Conservation (phyloP, 2,113 vertebrate species). For the Nestor notabilis region DNA sequence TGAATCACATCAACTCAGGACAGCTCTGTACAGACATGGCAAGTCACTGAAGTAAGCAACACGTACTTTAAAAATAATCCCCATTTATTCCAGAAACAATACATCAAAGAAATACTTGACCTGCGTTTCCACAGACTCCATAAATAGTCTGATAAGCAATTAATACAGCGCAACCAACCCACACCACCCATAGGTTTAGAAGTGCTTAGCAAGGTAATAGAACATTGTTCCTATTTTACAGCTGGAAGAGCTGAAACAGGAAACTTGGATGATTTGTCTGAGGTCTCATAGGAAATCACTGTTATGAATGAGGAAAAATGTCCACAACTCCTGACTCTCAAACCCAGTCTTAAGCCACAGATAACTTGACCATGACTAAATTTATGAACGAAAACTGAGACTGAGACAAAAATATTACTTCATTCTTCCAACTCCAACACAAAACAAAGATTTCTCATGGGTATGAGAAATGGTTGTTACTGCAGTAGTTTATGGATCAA, state of each 20-base stretch:
- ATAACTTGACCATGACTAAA: neutral
- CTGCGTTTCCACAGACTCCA: neutral
- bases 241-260: neutral
- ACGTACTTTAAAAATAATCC: slow-evolving; percentile 10
- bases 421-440: neutral
- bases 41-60: neutral
- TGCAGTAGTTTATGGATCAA: neutral
- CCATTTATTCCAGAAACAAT: slow-evolving; percentile 43
- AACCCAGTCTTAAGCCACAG: neutral
- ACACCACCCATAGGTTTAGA: neutral
- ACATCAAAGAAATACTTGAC: neutral
- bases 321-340: neutral
- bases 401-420: neutral
- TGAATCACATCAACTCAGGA: neutral
- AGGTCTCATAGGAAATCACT: neutral
- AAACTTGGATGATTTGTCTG: neutral
- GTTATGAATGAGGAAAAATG: neutral
- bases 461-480: neutral
- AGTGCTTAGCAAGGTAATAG: neutral
- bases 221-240: neutral
- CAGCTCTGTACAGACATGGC: neutral
- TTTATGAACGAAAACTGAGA: neutral
- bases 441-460: neutral
- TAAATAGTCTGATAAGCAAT: neutral
- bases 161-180: neutral